Evolutionary conservation across 2,797 vertebrate species (phyloP).

Genomic region (Sebastes goodei): DNA sequence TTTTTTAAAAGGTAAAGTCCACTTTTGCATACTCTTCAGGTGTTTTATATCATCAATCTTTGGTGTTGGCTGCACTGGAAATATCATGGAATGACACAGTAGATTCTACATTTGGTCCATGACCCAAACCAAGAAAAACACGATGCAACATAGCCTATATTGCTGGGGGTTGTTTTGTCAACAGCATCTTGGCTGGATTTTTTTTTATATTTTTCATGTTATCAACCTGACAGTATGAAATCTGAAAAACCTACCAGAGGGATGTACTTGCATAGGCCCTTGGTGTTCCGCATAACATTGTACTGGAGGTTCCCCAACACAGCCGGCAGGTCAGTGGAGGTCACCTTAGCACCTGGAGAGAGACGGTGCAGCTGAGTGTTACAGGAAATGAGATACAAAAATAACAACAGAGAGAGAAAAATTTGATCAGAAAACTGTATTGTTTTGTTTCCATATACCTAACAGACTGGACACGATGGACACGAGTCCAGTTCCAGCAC

Average conservation of each 20-base stretch:
- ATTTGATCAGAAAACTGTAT: too few species aligned
- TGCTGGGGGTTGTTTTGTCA: not conserved
- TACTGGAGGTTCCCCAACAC: conserved; percentile 91
- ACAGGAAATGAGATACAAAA: not conserved
- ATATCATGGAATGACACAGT: not conserved
- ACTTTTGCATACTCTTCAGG: not conserved
- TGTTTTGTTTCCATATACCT: conserved; percentile 73
- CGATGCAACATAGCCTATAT: not conserved
- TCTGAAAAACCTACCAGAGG: conserved; percentile 72
- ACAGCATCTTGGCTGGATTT: not conserved
- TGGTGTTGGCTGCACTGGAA: not conserved
- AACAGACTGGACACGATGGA: conserved; percentile 92
- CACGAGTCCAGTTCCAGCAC: conserved; percentile 94
- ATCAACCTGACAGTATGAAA: not conserved
- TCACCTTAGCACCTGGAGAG: conserved; percentile 86
- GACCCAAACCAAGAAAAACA: not conserved
- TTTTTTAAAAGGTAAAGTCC: not conserved
- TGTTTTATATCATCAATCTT: not conserved
- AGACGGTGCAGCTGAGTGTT: not conserved
- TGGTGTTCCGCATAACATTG: conserved; percentile 90
- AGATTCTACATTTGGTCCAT: not conserved
- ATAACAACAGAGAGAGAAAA: not conserved
- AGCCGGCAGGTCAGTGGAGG: conserved; percentile 93
- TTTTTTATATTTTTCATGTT: not conserved
- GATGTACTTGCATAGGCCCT: conserved; percentile 85